phyloP scores from a whole-genome alignment of 2,113 vertebrate genomes.

The Brienomyrus longianalis region DNA sequence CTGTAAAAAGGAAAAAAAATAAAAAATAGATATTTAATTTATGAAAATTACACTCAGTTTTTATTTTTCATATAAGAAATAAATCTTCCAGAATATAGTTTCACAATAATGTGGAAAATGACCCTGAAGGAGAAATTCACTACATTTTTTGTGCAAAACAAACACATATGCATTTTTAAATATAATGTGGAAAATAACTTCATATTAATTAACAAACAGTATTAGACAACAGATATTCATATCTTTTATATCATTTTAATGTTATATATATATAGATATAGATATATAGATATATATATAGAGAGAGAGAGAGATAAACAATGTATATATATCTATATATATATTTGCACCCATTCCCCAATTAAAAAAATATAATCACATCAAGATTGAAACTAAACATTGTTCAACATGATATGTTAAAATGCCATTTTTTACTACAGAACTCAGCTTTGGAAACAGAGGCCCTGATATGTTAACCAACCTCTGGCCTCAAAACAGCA shows the following conservation, averaged over 20 bases:
- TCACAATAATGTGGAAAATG: conserved; percentile 13
- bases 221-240: conserved; percentile 13
- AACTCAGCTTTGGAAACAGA: conserved; percentile 30
- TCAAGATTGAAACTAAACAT: conserved; percentile 43
- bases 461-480: conserved; percentile 15
- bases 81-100: conserved; percentile 11
- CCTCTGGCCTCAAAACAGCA: conserved; percentile 34
- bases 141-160: neutral
- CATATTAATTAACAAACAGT: conserved; percentile 7
- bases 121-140: conserved; percentile 10
- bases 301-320: conserved; percentile 29
- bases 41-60: neutral
- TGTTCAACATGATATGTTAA: conserved; percentile 53
- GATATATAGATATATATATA: conserved; percentile 32
- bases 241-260: conserved; percentile 1
- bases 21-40: conserved; percentile 4
- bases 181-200: neutral
- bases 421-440: conserved; percentile 44
- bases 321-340: conserved; percentile 37
- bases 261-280: conserved; percentile 22
- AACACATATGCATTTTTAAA: neutral
- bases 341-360: conserved; percentile 41
- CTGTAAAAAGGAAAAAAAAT: neutral
- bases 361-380: conserved; percentile 61
- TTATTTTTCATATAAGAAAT: conserved; percentile 17